These are phyloP conservation scores for Habrosyne pyritoides DNA, from an alignment of 2,888 invertebrate species.

Conservation along the genomic window DNA sequence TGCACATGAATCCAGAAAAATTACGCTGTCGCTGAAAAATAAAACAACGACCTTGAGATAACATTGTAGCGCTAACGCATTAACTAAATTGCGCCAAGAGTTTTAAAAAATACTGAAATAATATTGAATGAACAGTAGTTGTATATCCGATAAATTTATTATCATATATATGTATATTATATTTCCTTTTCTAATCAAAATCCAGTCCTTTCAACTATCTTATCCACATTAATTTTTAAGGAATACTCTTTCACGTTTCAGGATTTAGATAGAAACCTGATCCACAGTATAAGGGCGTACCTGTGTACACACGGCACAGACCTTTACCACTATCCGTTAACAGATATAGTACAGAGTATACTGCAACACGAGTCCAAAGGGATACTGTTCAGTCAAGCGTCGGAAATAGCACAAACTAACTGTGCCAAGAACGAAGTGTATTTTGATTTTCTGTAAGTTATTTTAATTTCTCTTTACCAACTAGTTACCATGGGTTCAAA, in stretches of 20 bases:
- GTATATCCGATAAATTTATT: no score
- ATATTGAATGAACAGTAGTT: no score
- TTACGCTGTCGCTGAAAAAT: no score
- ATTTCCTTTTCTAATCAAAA: no score
- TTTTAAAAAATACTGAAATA: no score
- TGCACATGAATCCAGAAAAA: no score
- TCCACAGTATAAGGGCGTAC: slow-evolving; percentile 83
- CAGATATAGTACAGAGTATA: slow-evolving; percentile 88
- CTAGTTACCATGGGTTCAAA: neutral
- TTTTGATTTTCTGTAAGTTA: slow-evolving; percentile 80
- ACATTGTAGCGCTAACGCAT: no score
- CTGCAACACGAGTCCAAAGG: slow-evolving; percentile 85
- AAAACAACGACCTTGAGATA: no score
- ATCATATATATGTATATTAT: no score
- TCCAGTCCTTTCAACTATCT: slow-evolving; percentile 15
- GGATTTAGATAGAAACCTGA: slow-evolving; percentile 72
- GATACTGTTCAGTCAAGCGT: slow-evolving; percentile 82
- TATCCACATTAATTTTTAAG: neutral
- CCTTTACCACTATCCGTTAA: slow-evolving; percentile 84
- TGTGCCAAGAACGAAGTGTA: slow-evolving; percentile 81
- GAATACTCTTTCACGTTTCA: slow-evolving; percentile 40
- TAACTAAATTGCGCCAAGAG: no score
- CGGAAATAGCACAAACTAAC: slow-evolving; percentile 73
- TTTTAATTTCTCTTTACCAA: neutral
- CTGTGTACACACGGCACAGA: slow-evolving; percentile 85